Conservation (phyloP, 2,888 invertebrate species). For the Noctua comes region DNA sequence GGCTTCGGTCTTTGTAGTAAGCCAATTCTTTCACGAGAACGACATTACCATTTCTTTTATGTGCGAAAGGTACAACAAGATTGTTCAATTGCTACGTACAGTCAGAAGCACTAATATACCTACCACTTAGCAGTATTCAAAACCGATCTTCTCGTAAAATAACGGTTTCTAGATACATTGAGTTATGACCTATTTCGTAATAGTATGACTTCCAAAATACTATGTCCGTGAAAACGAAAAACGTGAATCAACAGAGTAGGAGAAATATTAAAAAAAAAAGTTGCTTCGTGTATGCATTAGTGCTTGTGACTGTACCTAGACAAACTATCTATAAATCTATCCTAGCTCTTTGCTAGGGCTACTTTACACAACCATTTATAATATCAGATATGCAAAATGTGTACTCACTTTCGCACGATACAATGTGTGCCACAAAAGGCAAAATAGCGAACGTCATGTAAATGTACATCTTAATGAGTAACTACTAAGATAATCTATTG, state of each 20-base stretch:
- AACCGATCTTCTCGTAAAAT: background rate
- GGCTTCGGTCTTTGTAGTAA: too few species aligned
- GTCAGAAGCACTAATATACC: too few species aligned
- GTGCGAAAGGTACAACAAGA: too few species aligned
- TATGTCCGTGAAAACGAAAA: background rate
- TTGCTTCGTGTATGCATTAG: background rate
- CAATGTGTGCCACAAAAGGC: conserved; percentile 48
- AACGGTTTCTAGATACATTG: background rate
- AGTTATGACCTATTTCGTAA: background rate
- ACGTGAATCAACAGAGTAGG: background rate
- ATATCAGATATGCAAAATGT: background rate
- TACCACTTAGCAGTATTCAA: too few species aligned
- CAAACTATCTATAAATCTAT: background rate
- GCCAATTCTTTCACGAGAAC: too few species aligned
- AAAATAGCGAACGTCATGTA: conserved; percentile 54
- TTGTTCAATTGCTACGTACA: too few species aligned
- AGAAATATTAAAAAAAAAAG: too few species aligned
- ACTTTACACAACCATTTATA: background rate
- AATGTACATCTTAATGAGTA: conserved; percentile 52
- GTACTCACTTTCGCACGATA: conserved; percentile 61
- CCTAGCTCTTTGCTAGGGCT: background rate
- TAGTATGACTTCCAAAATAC: background rate
- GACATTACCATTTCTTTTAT: too few species aligned
- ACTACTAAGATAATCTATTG: conserved; percentile 12
- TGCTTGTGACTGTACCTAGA: background rate